phyloP scores from a whole-genome alignment of 2,797 vertebrate genomes.

The Florisuga fusca region DNA sequence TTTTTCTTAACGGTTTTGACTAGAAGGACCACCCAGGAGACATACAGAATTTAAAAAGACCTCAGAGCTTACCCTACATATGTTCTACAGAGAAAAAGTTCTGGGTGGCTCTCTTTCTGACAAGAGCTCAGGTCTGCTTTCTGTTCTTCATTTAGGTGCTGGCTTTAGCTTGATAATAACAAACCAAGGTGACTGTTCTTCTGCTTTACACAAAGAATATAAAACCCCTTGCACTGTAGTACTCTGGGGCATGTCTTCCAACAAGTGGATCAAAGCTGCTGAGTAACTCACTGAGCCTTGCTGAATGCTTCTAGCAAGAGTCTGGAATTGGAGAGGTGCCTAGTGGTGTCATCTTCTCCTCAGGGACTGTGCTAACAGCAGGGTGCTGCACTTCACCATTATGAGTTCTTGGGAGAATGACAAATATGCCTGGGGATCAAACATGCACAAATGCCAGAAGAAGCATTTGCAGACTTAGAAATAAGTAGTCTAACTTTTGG shows the following conservation, averaged over 20 bases:
- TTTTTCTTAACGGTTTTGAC: neutral
- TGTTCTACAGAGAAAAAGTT: neutral
- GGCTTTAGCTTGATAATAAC: neutral
- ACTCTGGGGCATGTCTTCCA: neutral
- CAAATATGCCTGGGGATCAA: neutral
- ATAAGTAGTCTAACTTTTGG: neutral
- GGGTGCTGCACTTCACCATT: neutral
- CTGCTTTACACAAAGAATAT: neutral
- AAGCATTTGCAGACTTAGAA: neutral
- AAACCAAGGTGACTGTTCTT: neutral
- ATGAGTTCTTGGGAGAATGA: neutral
- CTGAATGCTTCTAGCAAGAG: neutral
- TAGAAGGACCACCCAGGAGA: neutral
- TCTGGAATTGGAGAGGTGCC: neutral
- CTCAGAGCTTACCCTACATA: neutral
- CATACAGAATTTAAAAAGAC: neutral
- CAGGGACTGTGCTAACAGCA: neutral
- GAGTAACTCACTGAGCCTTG: neutral
- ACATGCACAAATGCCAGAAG: neutral
- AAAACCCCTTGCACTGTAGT: neutral
- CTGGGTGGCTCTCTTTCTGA: neutral
- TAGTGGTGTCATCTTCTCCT: neutral
- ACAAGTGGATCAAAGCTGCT: neutral
- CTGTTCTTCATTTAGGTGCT: neutral
- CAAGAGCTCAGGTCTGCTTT: neutral